A percentile compares a stretch with the other conserved stretches of the same genome.
Conservation (phyloP, 1,140 invertebrate species). For the Trachelipus rathkii region DNA sequence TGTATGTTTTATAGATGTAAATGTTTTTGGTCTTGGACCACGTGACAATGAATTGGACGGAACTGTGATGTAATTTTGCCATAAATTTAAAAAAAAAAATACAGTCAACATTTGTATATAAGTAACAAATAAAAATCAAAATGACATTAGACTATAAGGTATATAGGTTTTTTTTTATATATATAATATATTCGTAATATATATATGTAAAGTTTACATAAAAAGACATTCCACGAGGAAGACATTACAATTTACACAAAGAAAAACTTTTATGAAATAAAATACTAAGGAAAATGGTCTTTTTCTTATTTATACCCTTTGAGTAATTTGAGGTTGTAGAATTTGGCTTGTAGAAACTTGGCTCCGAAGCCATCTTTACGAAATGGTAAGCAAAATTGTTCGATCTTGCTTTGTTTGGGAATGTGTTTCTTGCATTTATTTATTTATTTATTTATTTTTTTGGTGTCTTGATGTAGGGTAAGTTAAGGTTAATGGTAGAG, state of each 20-base stretch:
- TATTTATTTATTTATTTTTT: too few species aligned
- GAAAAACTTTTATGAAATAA: not conserved
- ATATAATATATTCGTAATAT: not conserved
- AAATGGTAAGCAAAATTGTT: too few species aligned
- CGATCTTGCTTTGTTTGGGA: too few species aligned
- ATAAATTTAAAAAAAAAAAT: too few species aligned
- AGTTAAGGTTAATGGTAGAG: too few species aligned
- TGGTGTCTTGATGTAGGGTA: too few species aligned
- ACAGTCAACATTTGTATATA: not conserved
- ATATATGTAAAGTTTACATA: constrained; percentile 2
- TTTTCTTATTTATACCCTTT: too few species aligned
- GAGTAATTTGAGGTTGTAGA: too few species aligned
- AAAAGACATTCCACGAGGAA: not conserved
- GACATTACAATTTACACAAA: not conserved
- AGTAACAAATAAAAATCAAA: not conserved
- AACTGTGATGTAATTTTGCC: constrained; percentile 6
- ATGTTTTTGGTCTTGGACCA: not conserved
- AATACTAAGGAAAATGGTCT: too few species aligned
- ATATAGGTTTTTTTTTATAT: not conserved
- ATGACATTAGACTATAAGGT: not conserved
- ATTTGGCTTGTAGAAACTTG: too few species aligned
- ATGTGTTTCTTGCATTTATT: too few species aligned
- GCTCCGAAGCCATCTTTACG: too few species aligned
- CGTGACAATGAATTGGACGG: not conserved
- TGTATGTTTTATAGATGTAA: not conserved